Conservation (phyloP, 2,888 invertebrate species). For the Acleris holmiana region DNA sequence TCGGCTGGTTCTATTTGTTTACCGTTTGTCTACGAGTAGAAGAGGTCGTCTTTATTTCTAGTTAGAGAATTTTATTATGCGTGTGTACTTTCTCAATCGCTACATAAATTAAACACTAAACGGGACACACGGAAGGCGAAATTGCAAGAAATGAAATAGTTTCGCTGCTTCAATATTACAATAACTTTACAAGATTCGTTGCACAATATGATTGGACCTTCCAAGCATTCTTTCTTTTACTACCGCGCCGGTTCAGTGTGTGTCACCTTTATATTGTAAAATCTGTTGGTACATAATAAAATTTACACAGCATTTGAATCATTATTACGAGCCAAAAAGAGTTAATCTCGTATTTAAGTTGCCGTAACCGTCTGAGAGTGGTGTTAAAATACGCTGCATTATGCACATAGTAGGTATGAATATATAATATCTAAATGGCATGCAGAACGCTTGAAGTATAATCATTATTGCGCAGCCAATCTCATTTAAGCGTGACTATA, state of each 20-base stretch:
- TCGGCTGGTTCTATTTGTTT: slow-evolving; percentile 24
- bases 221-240: slow-evolving; percentile 81
- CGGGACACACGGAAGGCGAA: slow-evolving; percentile 80
- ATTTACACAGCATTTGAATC: slow-evolving; percentile 55
- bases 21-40: slow-evolving; percentile 29
- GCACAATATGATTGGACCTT: slow-evolving; percentile 83
- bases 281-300: slow-evolving; percentile 45
- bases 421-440: slow-evolving; percentile 84
- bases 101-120: slow-evolving; percentile 72
- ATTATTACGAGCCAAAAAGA: slow-evolving; percentile 56
- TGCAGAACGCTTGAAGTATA: slow-evolving; percentile 85
- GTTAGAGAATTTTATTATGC: slow-evolving; percentile 53
- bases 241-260: slow-evolving; percentile 70
- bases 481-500: slow-evolving; percentile 85
- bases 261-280: slow-evolving; percentile 83
- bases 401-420: slow-evolving; percentile 83
- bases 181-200: slow-evolving; percentile 84
- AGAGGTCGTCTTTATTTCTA: slow-evolving; percentile 31
- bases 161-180: slow-evolving; percentile 84
- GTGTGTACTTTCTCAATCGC: slow-evolving; percentile 78
- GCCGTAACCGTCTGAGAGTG: slow-evolving; percentile 78
- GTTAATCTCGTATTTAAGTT: slow-evolving; percentile 69
- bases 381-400: slow-evolving; percentile 81
- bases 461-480: slow-evolving; percentile 85
- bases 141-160: slow-evolving; percentile 76